These are phyloP conservation scores for Mormyrus lacerda DNA, from an alignment of 2,113 vertebrate genomes.

Conservation along the genomic window DNA sequence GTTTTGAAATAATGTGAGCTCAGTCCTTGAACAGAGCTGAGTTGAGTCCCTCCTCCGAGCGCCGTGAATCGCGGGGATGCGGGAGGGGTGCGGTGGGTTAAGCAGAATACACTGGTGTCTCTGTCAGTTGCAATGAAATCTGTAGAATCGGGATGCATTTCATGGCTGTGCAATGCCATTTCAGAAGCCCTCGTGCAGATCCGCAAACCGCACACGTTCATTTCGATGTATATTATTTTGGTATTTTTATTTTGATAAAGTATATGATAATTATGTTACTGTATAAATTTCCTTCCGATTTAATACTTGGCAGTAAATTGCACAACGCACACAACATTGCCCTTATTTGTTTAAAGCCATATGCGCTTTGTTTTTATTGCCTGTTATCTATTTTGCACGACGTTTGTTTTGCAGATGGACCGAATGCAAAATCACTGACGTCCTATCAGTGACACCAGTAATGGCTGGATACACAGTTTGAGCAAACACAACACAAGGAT, in stretches of 20 bases:
- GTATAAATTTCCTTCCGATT: neutral
- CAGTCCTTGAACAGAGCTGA: neutral
- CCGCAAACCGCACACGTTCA: neutral
- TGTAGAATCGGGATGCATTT: neutral
- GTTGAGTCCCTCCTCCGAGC: constrained; percentile 7
- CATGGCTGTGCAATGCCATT: neutral
- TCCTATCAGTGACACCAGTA: neutral
- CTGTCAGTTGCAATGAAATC: neutral
- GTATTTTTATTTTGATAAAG: neutral
- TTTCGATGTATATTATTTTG: neutral
- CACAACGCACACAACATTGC: neutral
- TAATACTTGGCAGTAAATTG: neutral
- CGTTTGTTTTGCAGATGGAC: neutral
- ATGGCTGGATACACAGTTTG: neutral
- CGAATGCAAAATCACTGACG: neutral
- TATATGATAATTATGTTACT: neutral
- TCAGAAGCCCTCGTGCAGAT: neutral
- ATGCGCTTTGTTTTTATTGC: neutral
- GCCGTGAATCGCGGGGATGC: neutral
- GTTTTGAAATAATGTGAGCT: neutral
- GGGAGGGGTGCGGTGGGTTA: constrained; percentile 6
- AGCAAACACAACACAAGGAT: constrained; percentile 13
- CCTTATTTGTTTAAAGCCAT: neutral
- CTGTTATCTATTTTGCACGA: neutral
- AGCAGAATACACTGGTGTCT: neutral